Evolutionary conservation across 2,888 invertebrate species (phyloP), one percentile per base, ranked within the genome.

Genomic region (Drosophila paracracens): DNA sequence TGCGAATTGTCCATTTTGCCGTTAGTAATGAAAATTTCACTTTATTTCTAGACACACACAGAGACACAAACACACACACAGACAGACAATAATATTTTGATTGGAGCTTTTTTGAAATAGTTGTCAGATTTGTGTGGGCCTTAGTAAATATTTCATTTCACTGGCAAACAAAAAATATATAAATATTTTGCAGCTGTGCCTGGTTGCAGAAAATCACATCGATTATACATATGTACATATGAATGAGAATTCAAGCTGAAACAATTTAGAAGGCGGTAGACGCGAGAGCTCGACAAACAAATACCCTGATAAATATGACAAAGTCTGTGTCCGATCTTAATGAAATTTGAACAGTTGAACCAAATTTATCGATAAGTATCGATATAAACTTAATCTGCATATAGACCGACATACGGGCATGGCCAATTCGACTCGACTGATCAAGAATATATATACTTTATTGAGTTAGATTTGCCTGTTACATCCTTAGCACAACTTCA

Each of bases 1-100:
- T 57, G 35, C 53, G 65, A 71, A 64, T 71, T 67, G 67, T 64
- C 27, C 57, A 53, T 61, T 68, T 68, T 72, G 60, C 58, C 43
- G 43, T 56, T 38, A 51, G 52, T 63, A 73, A 69, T 83, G 77
- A 76, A 81, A 79, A 77, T 78, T 72, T 53, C 70, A 74, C 63
- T 67, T 73, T 66, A 60, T 59, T 48, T 51, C 61, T 43, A 36
- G 16, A 35, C 16, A 36, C 51, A 58, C 48, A 70, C 50, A 54
- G 46, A 57, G 51, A 27, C 27, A 31, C 51, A 43, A 25, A 25
- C n/a, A 46, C 56, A 59, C 25, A 51, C 29, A 51, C 2, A 31
- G 31, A 33, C 33, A 33, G 11, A 33, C 33, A 70, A 66, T 58
- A 64, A 75, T 67, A 66, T 79, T 65, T 38, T 38, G 56, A 61